phyloP scores from a whole-genome alignment of 1,140 invertebrate species.

The Pogonognathellus flavescens region DNA sequence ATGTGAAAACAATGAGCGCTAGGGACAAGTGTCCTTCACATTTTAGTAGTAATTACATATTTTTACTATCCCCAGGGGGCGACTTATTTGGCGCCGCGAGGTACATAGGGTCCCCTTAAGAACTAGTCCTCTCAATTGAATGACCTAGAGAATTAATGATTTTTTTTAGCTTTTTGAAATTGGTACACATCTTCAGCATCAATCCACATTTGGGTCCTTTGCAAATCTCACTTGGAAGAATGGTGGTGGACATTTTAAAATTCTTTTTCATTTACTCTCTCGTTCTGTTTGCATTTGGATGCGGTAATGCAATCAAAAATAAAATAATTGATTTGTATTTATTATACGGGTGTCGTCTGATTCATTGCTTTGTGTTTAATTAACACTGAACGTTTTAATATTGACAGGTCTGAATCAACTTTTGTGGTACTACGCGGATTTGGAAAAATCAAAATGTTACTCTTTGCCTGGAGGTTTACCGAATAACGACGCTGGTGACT shows the following conservation, averaged over 20 bases:
- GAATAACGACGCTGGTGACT: constrained; percentile 83
- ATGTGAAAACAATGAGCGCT: too few relatives aligned
- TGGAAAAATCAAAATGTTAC: constrained; percentile 87
- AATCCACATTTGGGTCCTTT: constrained; percentile 94
- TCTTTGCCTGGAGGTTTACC: constrained; percentile 77
- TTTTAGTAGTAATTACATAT: too few relatives aligned
- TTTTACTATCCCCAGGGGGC: too few relatives aligned
- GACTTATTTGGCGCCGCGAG: too few relatives aligned
- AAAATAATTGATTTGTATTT: too few relatives aligned
- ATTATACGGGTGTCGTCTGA: too few relatives aligned
- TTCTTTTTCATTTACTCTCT: constrained; percentile 94
- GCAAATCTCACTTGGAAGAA: constrained; percentile 88
- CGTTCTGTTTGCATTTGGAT: constrained; percentile 90
- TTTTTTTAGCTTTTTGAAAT: constrained; percentile 82
- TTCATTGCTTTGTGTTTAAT: neutral
- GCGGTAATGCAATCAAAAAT: too few relatives aligned
- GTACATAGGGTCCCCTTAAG: too few relatives aligned
- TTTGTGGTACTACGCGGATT: constrained; percentile 95
- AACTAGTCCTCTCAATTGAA: too few relatives aligned
- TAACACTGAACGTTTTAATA: constrained; percentile 62
- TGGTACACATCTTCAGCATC: constrained; percentile 96
- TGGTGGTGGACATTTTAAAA: constrained; percentile 94
- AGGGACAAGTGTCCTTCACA: too few relatives aligned
- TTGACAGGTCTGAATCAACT: constrained; percentile 87
- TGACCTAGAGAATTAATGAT: too few relatives aligned